Conservation (phyloP, 2,113 vertebrate species). For the Speoplatyrhinus poulsoni region DNA sequence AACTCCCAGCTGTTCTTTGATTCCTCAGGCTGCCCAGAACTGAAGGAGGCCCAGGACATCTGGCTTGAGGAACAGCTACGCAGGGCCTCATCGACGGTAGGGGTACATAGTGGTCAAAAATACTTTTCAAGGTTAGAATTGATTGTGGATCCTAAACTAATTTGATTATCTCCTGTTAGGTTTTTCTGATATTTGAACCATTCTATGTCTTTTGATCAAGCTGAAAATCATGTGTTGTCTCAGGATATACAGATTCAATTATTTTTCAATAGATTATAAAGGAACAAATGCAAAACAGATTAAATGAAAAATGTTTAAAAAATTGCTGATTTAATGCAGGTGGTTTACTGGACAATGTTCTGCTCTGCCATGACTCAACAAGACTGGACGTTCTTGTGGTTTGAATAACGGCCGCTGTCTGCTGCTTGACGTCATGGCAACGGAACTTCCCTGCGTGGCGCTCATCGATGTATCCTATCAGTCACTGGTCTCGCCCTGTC, state of each 20-base stretch:
- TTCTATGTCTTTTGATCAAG: background rate
- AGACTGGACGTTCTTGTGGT: background rate
- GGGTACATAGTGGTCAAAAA: background rate
- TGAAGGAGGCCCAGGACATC: constrained; percentile 83
- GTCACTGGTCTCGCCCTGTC: background rate
- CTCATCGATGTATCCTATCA: background rate
- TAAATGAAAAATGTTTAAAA: background rate
- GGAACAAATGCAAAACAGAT: background rate
- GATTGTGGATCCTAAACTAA: background rate
- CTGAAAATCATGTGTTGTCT: background rate
- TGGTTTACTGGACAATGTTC: background rate
- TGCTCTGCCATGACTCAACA: constrained; percentile 1
- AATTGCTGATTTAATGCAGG: constrained; percentile 6
- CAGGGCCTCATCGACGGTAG: constrained; percentile 53
- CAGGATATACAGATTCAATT: background rate
- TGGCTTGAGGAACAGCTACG: constrained; percentile 89
- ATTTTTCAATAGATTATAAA: background rate
- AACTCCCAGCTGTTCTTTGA: constrained; percentile 92
- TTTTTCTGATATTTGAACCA: background rate
- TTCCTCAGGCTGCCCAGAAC: constrained; percentile 80
- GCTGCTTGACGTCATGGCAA: background rate
- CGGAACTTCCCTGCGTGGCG: constrained; percentile 1
- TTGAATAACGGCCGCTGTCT: constrained; percentile 1
- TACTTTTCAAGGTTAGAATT: background rate
- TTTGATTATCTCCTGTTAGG: background rate